A percentile compares a stretch with the other conserved stretches of the same genome.
phyloP scores from a whole-genome alignment of 2,888 invertebrate genomes.

The Podotricha telesiphe region DNA sequence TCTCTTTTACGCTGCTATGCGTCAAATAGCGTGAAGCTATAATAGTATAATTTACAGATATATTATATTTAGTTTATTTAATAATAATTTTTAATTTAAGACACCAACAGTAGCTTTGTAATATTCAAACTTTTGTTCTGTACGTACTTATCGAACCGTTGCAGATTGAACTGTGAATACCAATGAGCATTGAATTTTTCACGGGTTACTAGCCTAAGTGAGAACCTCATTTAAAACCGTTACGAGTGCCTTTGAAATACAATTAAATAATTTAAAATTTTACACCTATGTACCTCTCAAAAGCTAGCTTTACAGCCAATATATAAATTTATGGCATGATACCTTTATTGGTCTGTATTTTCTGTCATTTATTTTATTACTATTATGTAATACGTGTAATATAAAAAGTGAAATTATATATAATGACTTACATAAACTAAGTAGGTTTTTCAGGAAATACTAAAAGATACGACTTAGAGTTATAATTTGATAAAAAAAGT shows the following conservation, averaged over 20 bases:
- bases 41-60: no score
- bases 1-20: no score
- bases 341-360: background rate
- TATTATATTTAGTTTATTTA: background rate
- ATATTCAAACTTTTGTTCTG: conserved; percentile 31
- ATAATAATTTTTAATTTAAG: background rate
- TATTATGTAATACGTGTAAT: background rate
- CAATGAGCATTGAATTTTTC: conserved; percentile 48
- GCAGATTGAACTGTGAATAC: conserved; percentile 48
- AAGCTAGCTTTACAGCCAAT: background rate
- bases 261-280: conserved; percentile 6
- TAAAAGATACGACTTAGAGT: background rate
- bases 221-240: conserved; percentile 23
- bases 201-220: conserved; percentile 34
- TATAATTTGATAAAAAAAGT: background rate
- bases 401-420: background rate
- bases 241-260: conserved; percentile 9
- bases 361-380: background rate
- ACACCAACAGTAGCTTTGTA: background rate
- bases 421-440: background rate
- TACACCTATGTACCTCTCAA: conserved; percentile 2
- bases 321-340: background rate
- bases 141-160: conserved; percentile 49
- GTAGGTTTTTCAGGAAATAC: background rate
- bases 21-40: no score